Evolutionary conservation across 1,140 invertebrate species (phyloP), one percentile per base, ranked within the genome.

Genomic region (Anastrepha obliqua): DNA sequence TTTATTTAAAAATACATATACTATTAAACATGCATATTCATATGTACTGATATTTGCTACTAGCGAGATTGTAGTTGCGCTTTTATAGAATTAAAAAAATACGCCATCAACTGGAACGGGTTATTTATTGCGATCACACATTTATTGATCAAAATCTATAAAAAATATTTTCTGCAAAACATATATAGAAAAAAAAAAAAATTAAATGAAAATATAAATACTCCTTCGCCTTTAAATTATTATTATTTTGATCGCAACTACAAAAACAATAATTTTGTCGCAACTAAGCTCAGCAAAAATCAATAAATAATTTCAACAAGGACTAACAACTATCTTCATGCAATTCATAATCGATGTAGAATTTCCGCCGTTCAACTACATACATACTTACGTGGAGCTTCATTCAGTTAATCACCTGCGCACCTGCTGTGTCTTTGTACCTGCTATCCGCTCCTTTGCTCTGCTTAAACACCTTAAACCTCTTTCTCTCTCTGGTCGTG

Each of bases 1-100:
- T 85, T 64, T 87, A 86, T 62, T 64, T 85, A 85, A 59, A 13
- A 85, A 85, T 59, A 20, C 20, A 60, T 60, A 81, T 51, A 9
- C 39, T 17, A 51, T 51, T 81, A 81, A n/a, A 74, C 6, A 39
- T 47, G 8, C 9, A 11, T 74, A 39, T 11, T 1, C 17, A 74
- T 4, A 74, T 17, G 8, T 39, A 55, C 20, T 55, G 47, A 11
- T 81, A 81, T 20, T 17, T 51, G 15, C 47, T 81, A 47, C 7
- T 81, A 81, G 74, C 11, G 47, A 11, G 8, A 29, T 29, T 81
- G 74, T 81, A 55, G 47, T 70, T 70, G 64, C 29, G 86, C 29
- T 1, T 29, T 29, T 1, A 29, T 29, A 29, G 29, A 29, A 87
- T 58, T 87, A 47, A 58, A 64, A 65, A 44, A 70, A 70, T 29